Percentiles rank a stretch among this genome's conserved stretches.
Evolutionary conservation across 2,113 vertebrate species (phyloP).

Genomic region (Carlito syrichta): DNA sequence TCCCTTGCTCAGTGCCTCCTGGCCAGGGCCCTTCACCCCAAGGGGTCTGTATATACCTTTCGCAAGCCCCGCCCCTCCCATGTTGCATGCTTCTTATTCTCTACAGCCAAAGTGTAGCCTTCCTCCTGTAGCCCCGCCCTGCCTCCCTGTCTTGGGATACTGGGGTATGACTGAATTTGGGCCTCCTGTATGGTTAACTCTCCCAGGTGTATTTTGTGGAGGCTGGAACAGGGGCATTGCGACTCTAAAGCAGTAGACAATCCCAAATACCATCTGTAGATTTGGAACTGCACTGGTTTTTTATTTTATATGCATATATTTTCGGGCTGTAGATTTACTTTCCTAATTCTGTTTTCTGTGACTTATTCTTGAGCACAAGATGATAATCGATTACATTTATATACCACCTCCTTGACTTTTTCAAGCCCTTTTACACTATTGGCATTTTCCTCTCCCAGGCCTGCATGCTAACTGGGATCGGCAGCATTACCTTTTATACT

Average conservation of each 20-base stretch:
- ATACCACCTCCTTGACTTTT: conserved; percentile 45
- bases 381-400: conserved; percentile 39
- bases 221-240: neutral
- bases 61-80: neutral
- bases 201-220: neutral
- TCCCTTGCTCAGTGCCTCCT: conserved; percentile 62
- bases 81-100: conserved; percentile 71
- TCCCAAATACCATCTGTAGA: conserved; percentile 43
- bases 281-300: conserved; percentile 41
- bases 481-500: neutral
- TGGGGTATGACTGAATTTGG: neutral
- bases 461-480: neutral
- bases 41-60: conserved; percentile 63
- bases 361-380: conserved; percentile 65
- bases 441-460: neutral
- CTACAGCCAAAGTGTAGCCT: conserved; percentile 77
- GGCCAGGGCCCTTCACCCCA: neutral
- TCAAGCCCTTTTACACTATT: conserved; percentile 34
- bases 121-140: neutral
- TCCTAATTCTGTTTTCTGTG: conserved; percentile 51
- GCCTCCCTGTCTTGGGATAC: neutral
- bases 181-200: neutral
- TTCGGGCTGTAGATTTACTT: conserved; percentile 59
- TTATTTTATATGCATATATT: conserved; percentile 41
- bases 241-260: conserved; percentile 62